Conservation (phyloP, 2,888 invertebrate genomes). For the Mesodorylaimus sp. region DNA sequence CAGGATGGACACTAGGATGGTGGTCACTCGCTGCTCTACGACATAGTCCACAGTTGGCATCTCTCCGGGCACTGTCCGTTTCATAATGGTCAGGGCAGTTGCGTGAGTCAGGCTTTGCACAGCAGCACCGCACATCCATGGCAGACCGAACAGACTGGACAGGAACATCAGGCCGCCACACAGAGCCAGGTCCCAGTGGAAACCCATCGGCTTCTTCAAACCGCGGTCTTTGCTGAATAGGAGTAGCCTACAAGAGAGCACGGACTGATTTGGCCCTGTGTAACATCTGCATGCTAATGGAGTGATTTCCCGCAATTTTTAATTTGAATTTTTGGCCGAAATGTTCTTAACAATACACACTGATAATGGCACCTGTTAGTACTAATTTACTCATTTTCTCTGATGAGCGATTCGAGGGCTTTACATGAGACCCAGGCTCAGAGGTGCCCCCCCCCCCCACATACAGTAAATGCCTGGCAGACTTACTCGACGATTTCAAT, state of each 20-base stretch:
- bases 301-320: too few relatives aligned
- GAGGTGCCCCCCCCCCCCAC: too few relatives aligned
- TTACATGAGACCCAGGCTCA: too few relatives aligned
- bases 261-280: too few relatives aligned
- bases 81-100: slow-evolving; percentile 76
- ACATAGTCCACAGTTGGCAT: slow-evolving; percentile 48
- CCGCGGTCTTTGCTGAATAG: slow-evolving; percentile 78
- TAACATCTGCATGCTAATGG: too few relatives aligned
- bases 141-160: slow-evolving; percentile 63
- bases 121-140: slow-evolving; percentile 83
- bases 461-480: too few relatives aligned
- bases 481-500: slow-evolving; percentile 83
- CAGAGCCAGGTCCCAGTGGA: slow-evolving; percentile 78
- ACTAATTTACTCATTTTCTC: too few relatives aligned
- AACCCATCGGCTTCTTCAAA: slow-evolving; percentile 74
- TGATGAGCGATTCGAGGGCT: too few relatives aligned
- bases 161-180: slow-evolving; percentile 61
- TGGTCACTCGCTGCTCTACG: slow-evolving; percentile 51
- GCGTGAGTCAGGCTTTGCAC: slow-evolving; percentile 82
- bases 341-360: too few relatives aligned
- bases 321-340: too few relatives aligned
- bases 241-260: slow-evolving; percentile 48
- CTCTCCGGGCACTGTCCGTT: slow-evolving; percentile 78
- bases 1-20: slow-evolving; percentile 53
- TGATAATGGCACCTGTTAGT: too few relatives aligned